phyloP scores from a whole-genome alignment of 2,888 invertebrate species.

The Hydriomena furcata region DNA sequence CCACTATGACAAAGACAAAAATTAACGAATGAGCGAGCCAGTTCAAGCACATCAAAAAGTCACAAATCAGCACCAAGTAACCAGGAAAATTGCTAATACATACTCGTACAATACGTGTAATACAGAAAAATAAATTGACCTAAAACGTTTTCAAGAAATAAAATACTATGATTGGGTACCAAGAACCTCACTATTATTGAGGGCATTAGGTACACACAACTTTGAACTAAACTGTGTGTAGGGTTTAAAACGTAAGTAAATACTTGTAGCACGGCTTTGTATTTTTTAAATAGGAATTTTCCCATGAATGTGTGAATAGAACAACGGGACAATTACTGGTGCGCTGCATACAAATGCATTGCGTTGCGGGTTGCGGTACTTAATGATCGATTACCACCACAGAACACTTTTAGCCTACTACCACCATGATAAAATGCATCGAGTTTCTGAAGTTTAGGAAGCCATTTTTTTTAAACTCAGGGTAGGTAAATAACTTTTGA shows the following conservation, averaged over 20 bases:
- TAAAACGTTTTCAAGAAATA: not conserved
- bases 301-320: conserved; percentile 28
- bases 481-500: no score
- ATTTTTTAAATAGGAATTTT: no score
- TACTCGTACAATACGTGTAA: conserved; percentile 5
- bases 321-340: conserved; percentile 25
- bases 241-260: conserved; percentile 8
- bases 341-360: conserved; percentile 31
- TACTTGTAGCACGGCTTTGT: no score
- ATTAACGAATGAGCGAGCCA: no score
- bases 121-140: conserved; percentile 4
- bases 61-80: not conserved
- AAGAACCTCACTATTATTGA: conserved; percentile 12
- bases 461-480: no score
- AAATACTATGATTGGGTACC: conserved; percentile 18
- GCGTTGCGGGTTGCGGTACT: conserved; percentile 4
- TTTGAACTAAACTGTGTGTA: not conserved
- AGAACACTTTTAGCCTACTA: not conserved
- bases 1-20: no score
- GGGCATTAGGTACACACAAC: conserved; percentile 1
- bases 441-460: not conserved
- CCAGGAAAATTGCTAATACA: not conserved
- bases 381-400: not conserved
- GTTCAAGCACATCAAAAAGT: no score
- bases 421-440: not conserved